Percentiles rank a stretch among this genome's conserved stretches.
Conservation (phyloP, 2,113 vertebrate species). For the Cavia aperea region DNA sequence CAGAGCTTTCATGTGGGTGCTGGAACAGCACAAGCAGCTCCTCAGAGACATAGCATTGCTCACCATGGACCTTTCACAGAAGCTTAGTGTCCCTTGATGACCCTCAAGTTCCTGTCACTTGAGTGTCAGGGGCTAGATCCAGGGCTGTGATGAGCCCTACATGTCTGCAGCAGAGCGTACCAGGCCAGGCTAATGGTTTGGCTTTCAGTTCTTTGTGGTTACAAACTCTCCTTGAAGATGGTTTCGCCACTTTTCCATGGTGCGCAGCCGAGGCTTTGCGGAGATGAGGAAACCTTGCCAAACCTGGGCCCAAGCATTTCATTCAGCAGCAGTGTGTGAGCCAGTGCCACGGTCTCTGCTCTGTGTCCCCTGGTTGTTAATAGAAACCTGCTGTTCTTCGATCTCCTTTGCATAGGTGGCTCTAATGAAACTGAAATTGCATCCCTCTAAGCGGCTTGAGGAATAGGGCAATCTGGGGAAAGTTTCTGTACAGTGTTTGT, state of each 20-base stretch:
- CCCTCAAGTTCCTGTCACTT: neutral
- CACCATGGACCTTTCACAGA: neutral
- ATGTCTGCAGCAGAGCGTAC: neutral
- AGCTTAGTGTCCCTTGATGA: neutral
- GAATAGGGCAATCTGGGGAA: neutral
- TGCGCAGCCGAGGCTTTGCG: neutral
- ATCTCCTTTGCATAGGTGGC: constrained; percentile 14
- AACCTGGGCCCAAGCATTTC: neutral
- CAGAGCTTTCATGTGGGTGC: neutral
- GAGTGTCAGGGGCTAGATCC: neutral
- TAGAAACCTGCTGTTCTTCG: neutral
- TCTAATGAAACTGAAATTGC: neutral
- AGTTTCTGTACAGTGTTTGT: neutral
- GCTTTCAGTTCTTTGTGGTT: neutral
- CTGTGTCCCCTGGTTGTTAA: rapidly evolving
- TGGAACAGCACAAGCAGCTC: neutral
- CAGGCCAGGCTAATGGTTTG: neutral
- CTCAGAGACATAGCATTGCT: neutral
- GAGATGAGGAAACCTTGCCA: neutral
- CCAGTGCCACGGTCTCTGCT: neutral
- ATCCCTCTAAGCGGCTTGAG: neutral
- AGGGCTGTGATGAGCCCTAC: neutral
- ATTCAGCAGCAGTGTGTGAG: neutral
- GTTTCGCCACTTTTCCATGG: neutral
- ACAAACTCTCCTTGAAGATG: neutral